phyloP scores from a whole-genome alignment of 2,113 vertebrate species.

The Felis chaus region DNA sequence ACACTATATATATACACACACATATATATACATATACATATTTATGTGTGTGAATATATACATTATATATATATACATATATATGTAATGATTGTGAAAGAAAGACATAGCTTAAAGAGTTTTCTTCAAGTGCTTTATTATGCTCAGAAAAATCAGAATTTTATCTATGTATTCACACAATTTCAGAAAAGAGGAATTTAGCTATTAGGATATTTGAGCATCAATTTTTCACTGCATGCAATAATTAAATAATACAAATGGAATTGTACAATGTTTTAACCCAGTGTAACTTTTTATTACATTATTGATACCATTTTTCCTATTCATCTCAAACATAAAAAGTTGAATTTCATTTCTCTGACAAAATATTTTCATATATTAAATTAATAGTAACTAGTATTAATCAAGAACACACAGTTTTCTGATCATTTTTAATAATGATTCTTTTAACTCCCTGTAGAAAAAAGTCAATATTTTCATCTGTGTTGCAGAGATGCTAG shows the following conservation, averaged over 20 bases:
- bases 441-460: neutral
- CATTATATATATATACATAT: neutral
- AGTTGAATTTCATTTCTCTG: neutral
- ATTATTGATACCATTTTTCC: constrained; percentile 43
- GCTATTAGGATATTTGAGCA: neutral
- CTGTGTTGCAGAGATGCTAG: neutral
- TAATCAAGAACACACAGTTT: neutral
- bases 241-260: constrained; percentile 15
- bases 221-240: neutral
- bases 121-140: neutral
- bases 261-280: neutral
- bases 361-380: constrained; percentile 44
- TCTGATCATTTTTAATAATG: neutral
- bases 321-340: neutral
- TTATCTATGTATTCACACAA: neutral
- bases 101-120: neutral
- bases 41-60: neutral
- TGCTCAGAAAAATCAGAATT: neutral
- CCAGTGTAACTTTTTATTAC: neutral
- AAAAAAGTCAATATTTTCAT: constrained; percentile 28
- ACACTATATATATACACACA: no score
- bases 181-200: constrained; percentile 24
- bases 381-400: neutral
- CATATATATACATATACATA: neutral
- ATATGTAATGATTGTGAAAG: neutral